These are phyloP conservation scores for Hypothenemus hampei DNA, from an alignment of 1,140 invertebrate genomes.

Conservation along the genomic window DNA sequence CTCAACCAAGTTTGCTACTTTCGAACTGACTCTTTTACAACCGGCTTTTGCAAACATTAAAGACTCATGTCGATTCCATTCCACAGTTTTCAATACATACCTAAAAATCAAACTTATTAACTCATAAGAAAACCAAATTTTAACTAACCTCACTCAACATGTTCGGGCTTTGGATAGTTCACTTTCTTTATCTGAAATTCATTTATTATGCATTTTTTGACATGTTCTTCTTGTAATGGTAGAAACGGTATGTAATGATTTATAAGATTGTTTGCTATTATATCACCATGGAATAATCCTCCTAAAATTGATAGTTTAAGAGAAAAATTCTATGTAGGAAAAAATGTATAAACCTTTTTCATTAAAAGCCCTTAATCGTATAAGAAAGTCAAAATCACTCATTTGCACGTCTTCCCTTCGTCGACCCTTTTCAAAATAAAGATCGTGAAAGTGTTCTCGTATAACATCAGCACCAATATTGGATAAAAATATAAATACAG, in stretches of 20 bases:
- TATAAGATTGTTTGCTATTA: conserved; percentile 79
- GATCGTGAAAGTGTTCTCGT: conserved; percentile 54
- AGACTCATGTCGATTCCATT: conserved; percentile 49
- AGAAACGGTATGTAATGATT: conserved; percentile 93
- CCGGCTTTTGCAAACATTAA: conserved; percentile 54
- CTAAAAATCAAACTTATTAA: conserved; percentile 36
- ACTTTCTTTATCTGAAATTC: conserved; percentile 51
- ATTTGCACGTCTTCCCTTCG: conserved; percentile 62
- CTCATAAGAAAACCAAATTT: background rate
- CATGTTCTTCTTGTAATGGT: conserved; percentile 81
- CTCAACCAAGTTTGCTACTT: conserved; percentile 46
- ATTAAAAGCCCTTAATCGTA: conserved; percentile 70
- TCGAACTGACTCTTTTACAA: conserved; percentile 57
- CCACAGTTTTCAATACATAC: conserved; percentile 45
- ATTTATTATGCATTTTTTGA: conserved; percentile 64
- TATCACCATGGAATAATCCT: conserved; percentile 70
- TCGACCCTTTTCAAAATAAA: conserved; percentile 58
- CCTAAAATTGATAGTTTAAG: conserved; percentile 50
- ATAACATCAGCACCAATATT: conserved; percentile 77
- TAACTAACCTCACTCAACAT: conserved; percentile 48
- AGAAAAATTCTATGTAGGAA: background rate
- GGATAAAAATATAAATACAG: conserved; percentile 88
- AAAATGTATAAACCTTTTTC: conserved; percentile 47
- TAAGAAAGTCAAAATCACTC: conserved; percentile 70
- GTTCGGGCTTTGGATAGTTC: conserved; percentile 42